Evolutionary conservation across 2,113 vertebrate species (phyloP), one percentile per base, ranked within the genome.

Genomic region (Sterna hirundo): DNA sequence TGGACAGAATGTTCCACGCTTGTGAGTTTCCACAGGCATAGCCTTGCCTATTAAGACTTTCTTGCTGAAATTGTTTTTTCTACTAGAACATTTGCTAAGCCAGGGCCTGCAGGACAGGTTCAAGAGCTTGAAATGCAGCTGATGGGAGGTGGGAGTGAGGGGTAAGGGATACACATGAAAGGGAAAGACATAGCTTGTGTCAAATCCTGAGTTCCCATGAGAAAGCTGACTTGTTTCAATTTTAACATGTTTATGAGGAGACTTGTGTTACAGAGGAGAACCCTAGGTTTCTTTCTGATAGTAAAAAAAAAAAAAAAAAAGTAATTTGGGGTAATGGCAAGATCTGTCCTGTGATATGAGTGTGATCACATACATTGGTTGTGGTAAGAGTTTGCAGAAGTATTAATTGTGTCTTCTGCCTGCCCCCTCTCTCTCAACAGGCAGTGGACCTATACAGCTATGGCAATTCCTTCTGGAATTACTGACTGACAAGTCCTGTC

Each of bases 381-480:
- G 46, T 85, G 72, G 51, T 58, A 52, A 46, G 81, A 88, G 81
- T 61, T 85, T 51, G 40, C 77, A 75, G 46, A 55, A 65, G 25
- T 55, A 36, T 27, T 95, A 85, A 93, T 76, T 72, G 40, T 88
- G 76, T 29, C 16, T 86, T 74, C 46, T 77, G 29, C 7, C 4
- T 12, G 3, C 52, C 47, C 80, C 6, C 10, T 61, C 13, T 96
- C 88, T 91, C 55, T 77, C 51, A 62, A 42, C 94, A 99, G 99
- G 99, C 85, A 99, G 99, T 66, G 99, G 99, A 30, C 99, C 99
- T 8, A 99, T 99, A 81, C 99, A 99, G 94, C 97, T 99, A 21
- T 99, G 99, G 99, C 99, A 99, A 62, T 99, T 99, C 76, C 98
- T 99, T 60, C 95, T 99, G 94, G 99, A 99, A 76, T 95, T 99